Evolutionary conservation across 2,113 vertebrate genomes (phyloP).

Genomic region (Furnarius figulus): DNA sequence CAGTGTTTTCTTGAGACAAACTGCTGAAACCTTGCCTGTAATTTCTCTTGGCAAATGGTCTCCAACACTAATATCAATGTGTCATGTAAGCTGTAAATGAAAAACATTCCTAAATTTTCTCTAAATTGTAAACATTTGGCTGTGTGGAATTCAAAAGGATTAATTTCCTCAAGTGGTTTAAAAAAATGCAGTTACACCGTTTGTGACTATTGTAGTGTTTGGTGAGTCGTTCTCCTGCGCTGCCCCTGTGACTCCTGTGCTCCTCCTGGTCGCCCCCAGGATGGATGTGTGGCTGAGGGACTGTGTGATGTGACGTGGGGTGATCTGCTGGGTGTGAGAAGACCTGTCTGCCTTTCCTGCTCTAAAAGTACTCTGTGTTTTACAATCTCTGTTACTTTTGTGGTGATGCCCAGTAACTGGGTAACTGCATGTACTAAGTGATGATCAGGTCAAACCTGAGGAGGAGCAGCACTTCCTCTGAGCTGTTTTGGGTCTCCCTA

Average conservation of each 20-base stretch:
- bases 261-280: background rate
- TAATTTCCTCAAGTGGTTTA: background rate
- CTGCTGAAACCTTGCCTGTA: slow-evolving; percentile 43
- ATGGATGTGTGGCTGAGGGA: accelerated
- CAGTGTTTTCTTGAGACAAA: slow-evolving; percentile 21
- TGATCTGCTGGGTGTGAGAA: background rate
- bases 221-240: accelerated
- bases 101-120: slow-evolving; percentile 41
- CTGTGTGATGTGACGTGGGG: accelerated
- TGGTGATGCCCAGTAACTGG: background rate
- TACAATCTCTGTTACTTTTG: accelerated
- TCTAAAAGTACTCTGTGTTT: background rate
- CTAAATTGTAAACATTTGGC: background rate
- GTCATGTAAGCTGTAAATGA: slow-evolving; percentile 51
- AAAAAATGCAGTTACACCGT: background rate
- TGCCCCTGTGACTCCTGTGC: accelerated
- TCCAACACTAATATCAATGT: slow-evolving; percentile 18
- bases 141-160: background rate
- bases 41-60: slow-evolving; percentile 55
- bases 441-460: background rate
- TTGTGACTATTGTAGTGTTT: background rate
- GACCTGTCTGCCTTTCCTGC: accelerated
- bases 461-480: background rate
- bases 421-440: background rate
- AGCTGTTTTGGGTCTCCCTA: background rate